These are phyloP conservation scores for Sipunculus nudus DNA, from an alignment of 2,888 invertebrate genomes.

Conservation along the genomic window DNA sequence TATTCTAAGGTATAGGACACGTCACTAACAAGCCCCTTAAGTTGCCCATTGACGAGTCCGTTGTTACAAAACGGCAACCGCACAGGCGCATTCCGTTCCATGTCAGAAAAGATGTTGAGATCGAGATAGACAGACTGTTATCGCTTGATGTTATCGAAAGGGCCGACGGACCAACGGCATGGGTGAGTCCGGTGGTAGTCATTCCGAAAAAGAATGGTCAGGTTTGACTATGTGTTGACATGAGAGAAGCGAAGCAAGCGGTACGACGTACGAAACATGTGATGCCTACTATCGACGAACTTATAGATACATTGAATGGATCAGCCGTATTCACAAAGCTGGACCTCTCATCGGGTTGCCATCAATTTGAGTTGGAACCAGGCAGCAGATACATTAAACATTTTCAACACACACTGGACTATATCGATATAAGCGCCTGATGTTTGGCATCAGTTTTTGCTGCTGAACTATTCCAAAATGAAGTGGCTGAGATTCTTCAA, in stretches of 20 bases:
- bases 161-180: conserved; percentile 13
- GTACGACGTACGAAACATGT: conserved; percentile 20
- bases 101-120: conserved; percentile 1
- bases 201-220: conserved; percentile 24
- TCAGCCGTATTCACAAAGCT: conserved; percentile 12
- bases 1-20: conserved; percentile 8
- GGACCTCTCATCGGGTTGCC: conserved; percentile 10
- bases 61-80: conserved; percentile 4
- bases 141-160: conserved; percentile 11
- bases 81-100: not conserved
- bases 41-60: conserved; percentile 1
- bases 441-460: conserved; percentile 26
- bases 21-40: conserved; percentile 3
- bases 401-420: conserved; percentile 33
- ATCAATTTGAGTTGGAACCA: conserved; percentile 11
- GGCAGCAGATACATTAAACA: conserved; percentile 27
- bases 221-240: conserved; percentile 43
- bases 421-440: conserved; percentile 25
- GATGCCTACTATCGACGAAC: conserved; percentile 15
- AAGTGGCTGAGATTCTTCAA: conserved; percentile 8
- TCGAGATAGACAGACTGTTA: conserved; percentile 12
- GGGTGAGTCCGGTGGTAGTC: conserved; percentile 15
- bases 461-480: conserved; percentile 20
- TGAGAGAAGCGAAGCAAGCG: conserved; percentile 40
- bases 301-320: conserved; percentile 19